phyloP scores from a whole-genome alignment of 2,113 vertebrate species.

The Uria lomvia region DNA sequence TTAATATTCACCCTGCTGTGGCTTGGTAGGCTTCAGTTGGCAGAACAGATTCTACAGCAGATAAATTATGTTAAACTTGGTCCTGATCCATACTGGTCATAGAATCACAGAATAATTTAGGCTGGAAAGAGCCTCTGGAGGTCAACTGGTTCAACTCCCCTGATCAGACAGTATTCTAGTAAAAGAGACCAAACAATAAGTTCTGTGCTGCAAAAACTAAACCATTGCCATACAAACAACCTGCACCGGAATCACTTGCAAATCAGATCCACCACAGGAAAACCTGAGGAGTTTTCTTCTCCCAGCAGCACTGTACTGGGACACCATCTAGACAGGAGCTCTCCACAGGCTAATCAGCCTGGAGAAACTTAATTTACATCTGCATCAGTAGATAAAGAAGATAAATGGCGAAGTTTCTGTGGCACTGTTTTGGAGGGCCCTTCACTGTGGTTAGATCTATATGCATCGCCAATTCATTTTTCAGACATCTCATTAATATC shows the following conservation, averaged over 20 bases:
- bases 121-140: not conserved
- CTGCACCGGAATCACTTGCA: not conserved
- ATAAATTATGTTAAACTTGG: not conserved
- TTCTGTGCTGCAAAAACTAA: not conserved
- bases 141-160: not conserved
- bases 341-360: not conserved
- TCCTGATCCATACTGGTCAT: not conserved
- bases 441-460: not conserved
- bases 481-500: conserved; percentile 12
- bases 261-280: not conserved
- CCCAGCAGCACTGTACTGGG: not conserved
- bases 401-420: not conserved
- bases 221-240: not conserved
- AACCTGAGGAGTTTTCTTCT: not conserved
- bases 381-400: not conserved
- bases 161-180: not conserved
- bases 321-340: not conserved
- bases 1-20: not conserved
- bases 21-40: not conserved
- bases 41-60: not conserved
- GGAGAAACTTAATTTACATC: not conserved
- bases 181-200: not conserved
- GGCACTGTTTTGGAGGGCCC: not conserved
- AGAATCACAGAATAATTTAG: not conserved
- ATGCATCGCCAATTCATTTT: not conserved